Base-by-base conservation (phyloP, 2,797 vertebrate species). In the Rhabdomys pumilio region DNA sequence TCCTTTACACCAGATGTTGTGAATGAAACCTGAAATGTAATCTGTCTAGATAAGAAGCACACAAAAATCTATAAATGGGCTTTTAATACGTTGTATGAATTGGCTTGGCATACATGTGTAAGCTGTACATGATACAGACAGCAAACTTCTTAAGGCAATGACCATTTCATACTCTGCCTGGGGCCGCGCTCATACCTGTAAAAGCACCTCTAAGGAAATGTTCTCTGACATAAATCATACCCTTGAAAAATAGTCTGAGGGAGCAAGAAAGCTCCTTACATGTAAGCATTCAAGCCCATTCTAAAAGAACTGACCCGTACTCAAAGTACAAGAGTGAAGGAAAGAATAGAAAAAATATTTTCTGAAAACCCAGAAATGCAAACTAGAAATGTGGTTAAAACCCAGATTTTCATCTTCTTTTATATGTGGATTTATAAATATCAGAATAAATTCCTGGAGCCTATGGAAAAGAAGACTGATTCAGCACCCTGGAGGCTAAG, bases 221-320 rank as follows among this genome's bases (percentile, higher is more conserved):
- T 91, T 97, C 95, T 93, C 75, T 81, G 53, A 89, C 91, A 90
- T 94, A 96, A 96, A 91, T 93, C 65, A 53, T 93, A 89, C 87
- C 83, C 79, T 90, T 17, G 31, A 26, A 57, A 96, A 75, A 55
- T 65, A 34, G 53, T 94, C 15, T 94, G 2, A 10, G 31, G 44
- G 19, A 14, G 14, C 13, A 72, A 80, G 34, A 69, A 76, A 91
- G 8, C 29, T 63, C 44, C 14, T 76, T 61, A 31, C 34, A 91
- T 63, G 20, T 82, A 91, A 63, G 17, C 61, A 47, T 63, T 44
- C 31, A 15, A 91, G 53, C 24, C 15, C 89, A 53, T 95, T 90
- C 47, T 90, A 47, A 96, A 90, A 91, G 83, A 92, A 95, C 41
- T 38, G 67, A 75, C 14, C 4, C 93, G 34, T 79, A 55, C 53